Percentiles rank a stretch among this genome's conserved stretches.
phyloP scores from a whole-genome alignment of 2,888 invertebrate genomes.

The Syrphus vitripennis region DNA sequence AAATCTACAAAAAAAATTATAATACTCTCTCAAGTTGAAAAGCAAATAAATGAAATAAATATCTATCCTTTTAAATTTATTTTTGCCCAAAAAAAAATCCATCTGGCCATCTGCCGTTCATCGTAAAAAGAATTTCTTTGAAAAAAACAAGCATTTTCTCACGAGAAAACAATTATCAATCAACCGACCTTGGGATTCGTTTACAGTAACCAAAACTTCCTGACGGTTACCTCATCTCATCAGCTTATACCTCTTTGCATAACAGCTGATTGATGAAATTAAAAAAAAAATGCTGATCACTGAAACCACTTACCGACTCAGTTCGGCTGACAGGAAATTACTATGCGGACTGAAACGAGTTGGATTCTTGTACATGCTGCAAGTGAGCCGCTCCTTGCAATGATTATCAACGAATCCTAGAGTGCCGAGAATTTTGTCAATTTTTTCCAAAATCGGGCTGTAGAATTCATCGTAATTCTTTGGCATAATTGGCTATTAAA shows the following conservation, averaged over 20 bases:
- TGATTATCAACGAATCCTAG: constrained; percentile 87
- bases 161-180: not conserved
- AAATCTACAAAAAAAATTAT: no score
- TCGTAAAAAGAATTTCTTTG: not conserved
- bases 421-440: constrained; percentile 88
- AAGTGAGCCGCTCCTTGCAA: constrained; percentile 90
- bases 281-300: not conserved
- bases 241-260: not conserved
- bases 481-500: constrained; percentile 78
- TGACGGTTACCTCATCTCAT: constrained; percentile 29
- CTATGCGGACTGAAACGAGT: constrained; percentile 91
- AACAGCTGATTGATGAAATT: constrained; percentile 38
- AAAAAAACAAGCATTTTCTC: not conserved
- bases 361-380: constrained; percentile 92
- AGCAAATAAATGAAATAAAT: no score
- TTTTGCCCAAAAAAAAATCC: no score
- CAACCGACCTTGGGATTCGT: constrained; percentile 41
- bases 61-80: no score
- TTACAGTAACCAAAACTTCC: constrained; percentile 5
- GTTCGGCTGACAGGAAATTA: constrained; percentile 92
- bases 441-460: constrained; percentile 88
- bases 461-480: constrained; percentile 85
- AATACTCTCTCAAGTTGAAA: no score
- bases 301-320: constrained; percentile 88
- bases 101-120: no score